phyloP scores from a whole-genome alignment of 2,888 invertebrate genomes.

The Candidula unifasciata region DNA sequence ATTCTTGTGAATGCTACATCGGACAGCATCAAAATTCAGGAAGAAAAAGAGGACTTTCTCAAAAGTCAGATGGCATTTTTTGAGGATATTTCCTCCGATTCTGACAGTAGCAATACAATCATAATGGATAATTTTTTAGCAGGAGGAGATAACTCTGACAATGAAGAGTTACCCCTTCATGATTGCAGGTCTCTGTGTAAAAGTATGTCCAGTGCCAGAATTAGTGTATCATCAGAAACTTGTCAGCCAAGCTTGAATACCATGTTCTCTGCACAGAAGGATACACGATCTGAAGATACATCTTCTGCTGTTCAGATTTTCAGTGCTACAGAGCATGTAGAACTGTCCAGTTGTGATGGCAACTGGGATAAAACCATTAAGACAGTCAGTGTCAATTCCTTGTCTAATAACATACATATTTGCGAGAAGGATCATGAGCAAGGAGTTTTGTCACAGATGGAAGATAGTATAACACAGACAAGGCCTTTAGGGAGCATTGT shows the following conservation, averaged over 20 bases:
- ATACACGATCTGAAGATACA: neutral
- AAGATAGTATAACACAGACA: too few relatives aligned
- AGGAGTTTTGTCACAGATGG: neutral
- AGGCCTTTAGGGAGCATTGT: too few relatives aligned
- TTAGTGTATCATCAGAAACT: neutral
- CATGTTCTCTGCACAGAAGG: neutral
- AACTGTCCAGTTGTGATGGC: neutral
- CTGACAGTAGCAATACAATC: slow-evolving; percentile 39
- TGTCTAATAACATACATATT: neutral
- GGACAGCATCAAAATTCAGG: neutral
- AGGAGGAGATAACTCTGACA: neutral
- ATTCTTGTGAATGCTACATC: neutral
- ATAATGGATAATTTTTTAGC: slow-evolving; percentile 19
- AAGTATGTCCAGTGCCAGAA: neutral
- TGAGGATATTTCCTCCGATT: slow-evolving; percentile 50
- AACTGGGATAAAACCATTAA: neutral
- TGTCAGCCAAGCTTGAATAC: neutral
- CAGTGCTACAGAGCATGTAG: neutral
- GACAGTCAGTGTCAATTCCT: neutral
- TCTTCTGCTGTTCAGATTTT: neutral
- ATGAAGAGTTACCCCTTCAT: neutral
- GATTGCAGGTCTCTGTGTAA: neutral
- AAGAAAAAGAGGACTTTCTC: slow-evolving; percentile 33
- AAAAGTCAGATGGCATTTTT: slow-evolving; percentile 50
- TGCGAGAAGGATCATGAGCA: neutral